Base-by-base conservation (phyloP, 2,797 vertebrate genomes). In the Chelidonichthys spinosus region DNA sequence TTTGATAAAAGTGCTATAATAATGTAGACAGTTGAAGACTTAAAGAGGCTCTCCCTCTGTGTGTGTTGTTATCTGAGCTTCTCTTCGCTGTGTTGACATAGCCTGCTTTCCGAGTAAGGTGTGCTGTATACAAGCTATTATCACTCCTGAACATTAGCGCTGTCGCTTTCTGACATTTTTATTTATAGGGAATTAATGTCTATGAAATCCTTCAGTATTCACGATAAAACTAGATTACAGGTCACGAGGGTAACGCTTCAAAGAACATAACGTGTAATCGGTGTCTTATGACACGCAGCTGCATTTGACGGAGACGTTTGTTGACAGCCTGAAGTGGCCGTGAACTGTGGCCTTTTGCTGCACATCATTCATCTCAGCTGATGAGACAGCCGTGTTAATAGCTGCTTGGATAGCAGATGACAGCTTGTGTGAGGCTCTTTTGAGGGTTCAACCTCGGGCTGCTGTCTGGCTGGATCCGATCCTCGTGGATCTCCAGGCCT, bases 371-470 rank as follows among this genome's bases (percentile, higher is more conserved):
- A 63, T 77, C 78, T 74, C 54, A 6, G 76, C 71, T 74, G 76
- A 88, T 81, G 84, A 87, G 85, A 86, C 87, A 78, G 63, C 70
- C 72, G 47, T 36, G 83, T 58, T 88, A 87, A 87, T 83, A 56
- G 63, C 35, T 59, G 72, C 86, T 86, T 64, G 74, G 78, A 82
- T 79, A 52, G 83, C 74, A 63, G 81, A 79, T 90, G 91, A 92
- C 89, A 85, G 79, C 60, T 81, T 71, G 54, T 68, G 55, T 79
- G 78, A 63, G 83, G 69, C 76, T 71, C 78, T 81, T 75, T 69
- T 81, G 69, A 69, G 66, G 54, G 69, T 56, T 68, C 25, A 43
- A 83, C 90, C 89, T 76, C 74, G 9, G 88, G 92, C 87, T 62
- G 64, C 78, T 91, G 87, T 91, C 90, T 68, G 0, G 36, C 58